Evolutionary conservation across 2,797 vertebrate species (phyloP), one percentile per base, ranked within the genome.

Genomic region (Tarsius wallacei): DNA sequence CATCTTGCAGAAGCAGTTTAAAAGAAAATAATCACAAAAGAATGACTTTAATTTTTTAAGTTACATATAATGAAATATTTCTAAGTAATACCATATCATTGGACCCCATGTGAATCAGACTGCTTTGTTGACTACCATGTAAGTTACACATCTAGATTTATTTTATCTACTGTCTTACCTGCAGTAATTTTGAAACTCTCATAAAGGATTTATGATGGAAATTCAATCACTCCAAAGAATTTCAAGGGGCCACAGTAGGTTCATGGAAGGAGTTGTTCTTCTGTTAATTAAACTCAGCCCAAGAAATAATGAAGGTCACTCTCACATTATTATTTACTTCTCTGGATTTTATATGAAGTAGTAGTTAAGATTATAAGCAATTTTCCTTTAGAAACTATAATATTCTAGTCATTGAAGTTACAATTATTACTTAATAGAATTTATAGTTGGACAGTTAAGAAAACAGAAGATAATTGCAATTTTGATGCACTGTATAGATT

Each of bases 241-340:
- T 97, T 97, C 82, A 96, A 96, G 96, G 53, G 59, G 10, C 16
- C 15, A 77, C 11, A 53, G 4, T 68, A 22, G 49, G 76, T 83
- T 87, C 51, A 51, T 91, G 55, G 49, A 88, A 82, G 16, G 22
- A 91, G 55, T 76, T 71, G n/a, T 12, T 76, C 28, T 93, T 47
- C 28, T 81, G 31, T 90, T 97, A 95, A 96, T 96, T 94, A 93
- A 95, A 96, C 93, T 95, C 24, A 64, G 19, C 28, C 61, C 31
- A 84, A 84, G 55, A 95, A 91, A 96, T 89, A 97, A 97, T 91
- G 86, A 93, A 93, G 89, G 76, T 96, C 83, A 94, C 3, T 77
- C 16, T 87, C 68, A 94, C 66, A 59, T 68, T 90, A 81, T 96
- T 95, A 94, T 90, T 95, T 83, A 92, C 57, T 80, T 91, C 59